phyloP scores from a whole-genome alignment of 2,888 invertebrate genomes.

The Stenurella melanura region DNA sequence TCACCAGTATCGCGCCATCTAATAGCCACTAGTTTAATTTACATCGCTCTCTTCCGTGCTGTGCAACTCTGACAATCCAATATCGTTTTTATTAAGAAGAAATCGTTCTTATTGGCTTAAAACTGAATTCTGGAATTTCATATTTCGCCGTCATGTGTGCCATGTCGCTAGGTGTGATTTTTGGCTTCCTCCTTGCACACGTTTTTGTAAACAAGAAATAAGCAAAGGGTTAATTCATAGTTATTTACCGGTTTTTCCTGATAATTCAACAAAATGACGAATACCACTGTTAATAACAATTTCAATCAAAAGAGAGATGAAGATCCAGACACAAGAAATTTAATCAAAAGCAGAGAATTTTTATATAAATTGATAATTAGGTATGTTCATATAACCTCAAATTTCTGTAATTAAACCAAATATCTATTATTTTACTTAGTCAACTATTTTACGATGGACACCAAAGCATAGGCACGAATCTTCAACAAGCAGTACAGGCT shows the following conservation, averaged over 20 bases:
- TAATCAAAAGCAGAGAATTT: slow-evolving; percentile 91
- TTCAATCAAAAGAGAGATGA: slow-evolving; percentile 70
- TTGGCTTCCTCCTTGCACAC: not conserved
- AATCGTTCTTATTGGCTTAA: too few relatives aligned
- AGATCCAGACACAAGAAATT: slow-evolving; percentile 81
- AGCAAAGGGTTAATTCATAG: not conserved
- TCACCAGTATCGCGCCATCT: too few relatives aligned
- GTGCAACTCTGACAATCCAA: too few relatives aligned
- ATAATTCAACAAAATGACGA: slow-evolving; percentile 47
- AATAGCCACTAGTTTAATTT: too few relatives aligned
- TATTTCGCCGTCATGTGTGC: not conserved
- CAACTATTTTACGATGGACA: slow-evolving; percentile 98
- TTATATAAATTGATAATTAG: slow-evolving; percentile 95
- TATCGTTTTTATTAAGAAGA: too few relatives aligned
- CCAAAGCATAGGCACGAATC: slow-evolving; percentile 90
- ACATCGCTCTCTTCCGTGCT: too few relatives aligned
- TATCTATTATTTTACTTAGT: slow-evolving; percentile 75
- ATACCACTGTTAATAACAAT: slow-evolving; percentile 45
- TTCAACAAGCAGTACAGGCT: slow-evolving; percentile 90
- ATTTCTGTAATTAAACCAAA: not conserved
- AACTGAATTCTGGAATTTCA: too few relatives aligned
- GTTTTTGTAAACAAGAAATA: not conserved
- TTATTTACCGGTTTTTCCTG: not conserved
- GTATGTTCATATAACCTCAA: slow-evolving; percentile 72
- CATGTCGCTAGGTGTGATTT: too few relatives aligned